Evolutionary conservation across 1,140 invertebrate species (phyloP), one percentile per base, ranked within the genome.

Genomic region (Micrasema minimum): DNA sequence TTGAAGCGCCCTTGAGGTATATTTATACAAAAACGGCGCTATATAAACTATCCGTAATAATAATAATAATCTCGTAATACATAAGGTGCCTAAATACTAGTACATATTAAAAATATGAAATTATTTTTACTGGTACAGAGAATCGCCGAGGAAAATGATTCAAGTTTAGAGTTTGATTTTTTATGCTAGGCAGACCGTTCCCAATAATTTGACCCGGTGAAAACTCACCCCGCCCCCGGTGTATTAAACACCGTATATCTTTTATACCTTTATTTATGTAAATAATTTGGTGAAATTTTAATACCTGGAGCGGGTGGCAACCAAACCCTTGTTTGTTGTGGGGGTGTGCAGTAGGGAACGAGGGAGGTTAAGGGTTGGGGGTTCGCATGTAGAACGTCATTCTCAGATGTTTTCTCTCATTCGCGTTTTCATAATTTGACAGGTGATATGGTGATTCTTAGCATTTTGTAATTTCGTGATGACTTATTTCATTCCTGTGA

Each of bases 401-500:
- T 41, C 59, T 53, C 68, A 70, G 68, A 53, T 37, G 57, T 26
- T 45, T 62, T 46, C 45, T 64, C 68, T 62, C 53, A 70, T 70
- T 70, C 55, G 68, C 68, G 43, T 70, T 64, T 51, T 62, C 43
- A 70, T 70, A 70, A 70, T 70, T 70, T 70, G 68, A 70, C 68
- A 70, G 68, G 68, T 70, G 68, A 48, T 43, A 48, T 43, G 68
- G 68, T 70, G 68, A 70, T 53, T 69, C 55, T 70, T 70, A 64
- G 59, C 68, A 59, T 64, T 70, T 70, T 64, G 68, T 70, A 70
- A 70, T 70, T 70, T 16, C 48, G 48, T 23, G 31, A 50, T 37
- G 43, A 66, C 45, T 50, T 51, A 50, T 35, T 66, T 66, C 62
- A 51, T 51, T 51, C 45, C 62, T n/a, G 43, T 35, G 59, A 16